Evolutionary conservation across 2,797 vertebrate species (phyloP), one percentile per base, ranked within the genome.

Genomic region (Onychomys arenicola): DNA sequence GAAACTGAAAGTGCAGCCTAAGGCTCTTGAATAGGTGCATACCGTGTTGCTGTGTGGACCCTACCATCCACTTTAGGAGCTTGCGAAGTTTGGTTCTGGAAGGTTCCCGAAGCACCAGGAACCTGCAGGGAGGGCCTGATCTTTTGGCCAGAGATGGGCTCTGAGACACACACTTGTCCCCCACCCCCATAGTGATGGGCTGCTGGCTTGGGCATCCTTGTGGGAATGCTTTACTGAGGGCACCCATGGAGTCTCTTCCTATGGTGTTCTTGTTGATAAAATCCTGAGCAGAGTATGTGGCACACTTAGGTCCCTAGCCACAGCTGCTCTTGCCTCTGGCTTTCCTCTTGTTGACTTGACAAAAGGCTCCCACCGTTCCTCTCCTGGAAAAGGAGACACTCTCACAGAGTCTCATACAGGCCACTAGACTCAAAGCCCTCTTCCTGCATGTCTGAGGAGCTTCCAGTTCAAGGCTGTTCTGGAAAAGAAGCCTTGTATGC

Each of bases 11-110:
- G 46, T 1, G 1, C 11, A 32, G 14, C 13, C 34, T 78, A 27
- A 0, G 23, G 32, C 25, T 37, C 46, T 55, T 23, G 1, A 4
- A 29, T 0, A 16, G 55, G 59, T 0, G 0, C 2, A 17, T 0
- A 6, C 14, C n/a, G 9, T 12, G 23, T 2, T 37, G 6, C 34
- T 6, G 13, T 55, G 67, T 7, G 1, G 37, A 67, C 37, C 11
- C 49, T 0, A 11, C 7, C 17, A 14, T 5, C 67, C 0, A 0
- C 67, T 83, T 25, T 8, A 9, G 57, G 37, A 32, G 37, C 34
- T 21, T 80, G 34, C 4, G 4, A 8, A 6, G 37, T 21, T 27
- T 29, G 0, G 46, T 78, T 46, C 29, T 32, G 21, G 76, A 32
- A 34, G 71, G 1, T 77, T 77, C 37, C 10, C 46, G 4, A 29